A percentile compares a stretch with the other conserved stretches of the same genome.
These are phyloP conservation scores for Pteria penguin DNA, from an alignment of 2,888 invertebrate genomes.

Conservation along the genomic window DNA sequence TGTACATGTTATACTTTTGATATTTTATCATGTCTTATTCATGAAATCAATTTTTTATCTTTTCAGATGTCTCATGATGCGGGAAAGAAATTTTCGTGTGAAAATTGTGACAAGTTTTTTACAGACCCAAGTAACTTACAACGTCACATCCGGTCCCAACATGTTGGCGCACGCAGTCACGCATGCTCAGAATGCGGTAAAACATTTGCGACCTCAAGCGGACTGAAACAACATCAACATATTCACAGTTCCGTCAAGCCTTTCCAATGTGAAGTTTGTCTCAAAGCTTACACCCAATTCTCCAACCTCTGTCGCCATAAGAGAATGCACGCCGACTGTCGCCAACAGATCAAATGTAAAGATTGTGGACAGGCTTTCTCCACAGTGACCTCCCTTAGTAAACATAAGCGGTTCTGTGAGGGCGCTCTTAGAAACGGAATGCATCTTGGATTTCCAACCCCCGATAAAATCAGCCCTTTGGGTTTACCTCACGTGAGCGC, in stretches of 20 bases:
- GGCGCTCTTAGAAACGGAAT: slow-evolving; percentile 82
- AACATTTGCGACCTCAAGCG: slow-evolving; percentile 98
- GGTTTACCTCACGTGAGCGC: background rate
- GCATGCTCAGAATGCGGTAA: slow-evolving; percentile 98
- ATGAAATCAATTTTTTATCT: no score
- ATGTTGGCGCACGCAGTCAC: slow-evolving; percentile 95
- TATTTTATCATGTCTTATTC: no score
- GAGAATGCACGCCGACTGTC: slow-evolving; percentile 98
- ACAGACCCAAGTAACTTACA: slow-evolving; percentile 97
- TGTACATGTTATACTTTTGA: no score
- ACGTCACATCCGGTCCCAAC: slow-evolving; percentile 96
- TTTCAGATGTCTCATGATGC: slow-evolving; percentile 65
- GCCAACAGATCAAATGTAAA: slow-evolving; percentile 93
- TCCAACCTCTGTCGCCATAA: slow-evolving; percentile 99
- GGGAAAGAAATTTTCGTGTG: slow-evolving; percentile 91
- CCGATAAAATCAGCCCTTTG: slow-evolving; percentile 1
- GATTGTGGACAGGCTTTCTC: slow-evolving; percentile 97
- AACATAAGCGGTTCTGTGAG: slow-evolving; percentile 98
- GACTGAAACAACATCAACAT: slow-evolving; percentile 99
- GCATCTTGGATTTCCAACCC: slow-evolving; percentile 46
- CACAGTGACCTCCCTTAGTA: slow-evolving; percentile 93
- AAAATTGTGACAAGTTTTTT: slow-evolving; percentile 87
- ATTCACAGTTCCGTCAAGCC: slow-evolving; percentile 99
- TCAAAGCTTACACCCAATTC: slow-evolving; percentile 98
- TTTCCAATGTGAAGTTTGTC: slow-evolving; percentile 93